phyloP scores from a whole-genome alignment of 2,113 vertebrate genomes.

The Ancistrus triradiatus region DNA sequence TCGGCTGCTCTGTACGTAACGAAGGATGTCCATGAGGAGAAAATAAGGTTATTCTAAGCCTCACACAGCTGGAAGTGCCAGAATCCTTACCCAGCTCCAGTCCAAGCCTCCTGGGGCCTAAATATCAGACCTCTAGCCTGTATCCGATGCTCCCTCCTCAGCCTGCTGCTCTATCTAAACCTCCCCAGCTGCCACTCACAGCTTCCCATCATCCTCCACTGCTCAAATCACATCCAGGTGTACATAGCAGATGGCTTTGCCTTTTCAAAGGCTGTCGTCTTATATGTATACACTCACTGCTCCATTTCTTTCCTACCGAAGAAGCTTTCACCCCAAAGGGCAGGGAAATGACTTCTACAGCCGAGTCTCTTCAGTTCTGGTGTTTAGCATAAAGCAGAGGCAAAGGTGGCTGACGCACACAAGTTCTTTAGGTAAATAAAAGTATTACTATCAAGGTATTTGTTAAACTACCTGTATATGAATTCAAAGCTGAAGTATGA shows the following conservation, averaged over 20 bases:
- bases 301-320: too few species aligned
- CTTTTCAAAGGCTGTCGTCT: too few species aligned
- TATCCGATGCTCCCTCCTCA: neutral
- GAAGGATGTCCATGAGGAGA: neutral
- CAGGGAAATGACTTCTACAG: too few species aligned
- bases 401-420: too few species aligned
- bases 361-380: too few species aligned
- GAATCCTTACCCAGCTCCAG: slow-evolving; percentile 1
- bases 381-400: too few species aligned
- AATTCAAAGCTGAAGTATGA: too few species aligned
- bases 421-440: too few species aligned
- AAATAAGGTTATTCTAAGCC: slow-evolving; percentile 23
- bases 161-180: neutral
- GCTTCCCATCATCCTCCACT: neutral
- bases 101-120: slow-evolving; percentile 1
- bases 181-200: neutral
- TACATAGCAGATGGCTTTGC: neutral
- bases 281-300: too few species aligned
- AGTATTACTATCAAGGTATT: too few species aligned
- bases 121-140: slow-evolving; percentile 20
- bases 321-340: too few species aligned
- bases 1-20: neutral
- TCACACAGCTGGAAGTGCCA: neutral
- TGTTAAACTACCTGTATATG: too few species aligned
- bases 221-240: neutral